phyloP scores from a whole-genome alignment of 2,113 vertebrate genomes.

The Formicarius rufipectus region DNA sequence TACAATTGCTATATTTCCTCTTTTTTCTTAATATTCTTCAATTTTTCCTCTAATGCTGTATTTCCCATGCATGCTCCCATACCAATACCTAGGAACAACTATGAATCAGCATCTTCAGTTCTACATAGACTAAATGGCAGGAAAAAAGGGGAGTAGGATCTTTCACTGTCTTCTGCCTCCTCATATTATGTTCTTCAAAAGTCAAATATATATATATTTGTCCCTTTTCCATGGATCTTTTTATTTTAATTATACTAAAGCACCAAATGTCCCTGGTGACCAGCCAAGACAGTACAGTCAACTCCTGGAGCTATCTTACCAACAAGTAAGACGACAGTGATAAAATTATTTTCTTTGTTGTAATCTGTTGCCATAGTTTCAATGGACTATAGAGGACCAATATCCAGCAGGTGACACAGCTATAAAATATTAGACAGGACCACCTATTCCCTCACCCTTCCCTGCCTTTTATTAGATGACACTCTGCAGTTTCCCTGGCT shows the following conservation, averaged over 20 bases:
- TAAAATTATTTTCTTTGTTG: not conserved
- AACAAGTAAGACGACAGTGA: not conserved
- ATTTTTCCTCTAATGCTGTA: not conserved
- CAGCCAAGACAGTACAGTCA: not conserved
- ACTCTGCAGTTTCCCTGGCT: not conserved
- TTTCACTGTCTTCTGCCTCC: not conserved
- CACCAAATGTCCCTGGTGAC: not conserved
- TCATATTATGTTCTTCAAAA: not conserved
- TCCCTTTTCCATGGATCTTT: not conserved
- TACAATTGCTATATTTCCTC: not conserved
- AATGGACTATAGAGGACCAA: not conserved
- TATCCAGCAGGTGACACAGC: not conserved
- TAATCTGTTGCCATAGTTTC: not conserved
- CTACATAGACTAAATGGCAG: not conserved
- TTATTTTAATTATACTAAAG: not conserved
- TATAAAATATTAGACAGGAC: not conserved
- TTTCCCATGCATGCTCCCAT: not conserved
- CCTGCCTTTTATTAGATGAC: not conserved
- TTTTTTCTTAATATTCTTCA: not conserved
- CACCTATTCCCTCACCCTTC: not conserved
- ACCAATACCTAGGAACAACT: not conserved
- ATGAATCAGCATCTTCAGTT: not conserved
- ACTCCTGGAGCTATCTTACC: not conserved
- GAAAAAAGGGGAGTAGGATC: not conserved
- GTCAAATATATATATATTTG: not conserved